A percentile compares a stretch with the other conserved stretches of the same genome.
These are phyloP conservation scores for Polydesmus complanatus DNA, from an alignment of 2,888 invertebrate species.

Conservation along the genomic window DNA sequence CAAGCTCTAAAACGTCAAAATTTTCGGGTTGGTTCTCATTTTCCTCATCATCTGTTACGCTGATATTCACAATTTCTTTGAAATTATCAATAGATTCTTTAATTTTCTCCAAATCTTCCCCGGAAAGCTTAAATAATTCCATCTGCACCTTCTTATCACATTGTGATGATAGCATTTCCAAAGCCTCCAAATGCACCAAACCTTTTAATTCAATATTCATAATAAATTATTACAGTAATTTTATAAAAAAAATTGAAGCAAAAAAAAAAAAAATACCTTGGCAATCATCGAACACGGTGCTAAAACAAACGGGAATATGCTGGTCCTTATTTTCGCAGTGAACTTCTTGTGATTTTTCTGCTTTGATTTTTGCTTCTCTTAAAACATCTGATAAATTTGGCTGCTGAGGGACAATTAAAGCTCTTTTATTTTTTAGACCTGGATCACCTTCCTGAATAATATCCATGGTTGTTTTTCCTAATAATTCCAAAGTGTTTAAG, in stretches of 20 bases:
- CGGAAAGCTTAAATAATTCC: conserved; percentile 42
- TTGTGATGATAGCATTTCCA: conserved; percentile 78
- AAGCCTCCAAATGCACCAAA: conserved; percentile 73
- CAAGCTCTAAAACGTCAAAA: conserved; percentile 28
- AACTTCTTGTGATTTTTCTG: conserved; percentile 46
- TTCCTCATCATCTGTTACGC: conserved; percentile 6
- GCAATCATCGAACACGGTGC: conserved; percentile 63
- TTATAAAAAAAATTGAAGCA: neutral
- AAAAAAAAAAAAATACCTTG: conserved; percentile 43
- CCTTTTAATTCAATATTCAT: conserved; percentile 42
- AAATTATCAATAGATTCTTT: neutral
- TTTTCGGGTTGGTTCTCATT: conserved; percentile 22
- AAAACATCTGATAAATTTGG: conserved; percentile 32
- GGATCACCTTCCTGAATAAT: conserved; percentile 86
- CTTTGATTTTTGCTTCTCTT: conserved; percentile 58
- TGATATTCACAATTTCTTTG: too few relatives aligned
- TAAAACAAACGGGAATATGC: conserved; percentile 13
- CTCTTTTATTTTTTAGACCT: conserved; percentile 61
- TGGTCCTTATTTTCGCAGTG: conserved; percentile 22
- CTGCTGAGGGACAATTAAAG: conserved; percentile 38
- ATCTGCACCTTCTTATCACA: conserved; percentile 58
- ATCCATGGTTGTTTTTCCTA: conserved; percentile 90
- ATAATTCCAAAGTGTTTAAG: conserved; percentile 74
- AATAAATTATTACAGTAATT: neutral
- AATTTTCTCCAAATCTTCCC: conserved; percentile 47